Conservation (phyloP, 2,113 vertebrate species). For the Eulemur rufifrons region DNA sequence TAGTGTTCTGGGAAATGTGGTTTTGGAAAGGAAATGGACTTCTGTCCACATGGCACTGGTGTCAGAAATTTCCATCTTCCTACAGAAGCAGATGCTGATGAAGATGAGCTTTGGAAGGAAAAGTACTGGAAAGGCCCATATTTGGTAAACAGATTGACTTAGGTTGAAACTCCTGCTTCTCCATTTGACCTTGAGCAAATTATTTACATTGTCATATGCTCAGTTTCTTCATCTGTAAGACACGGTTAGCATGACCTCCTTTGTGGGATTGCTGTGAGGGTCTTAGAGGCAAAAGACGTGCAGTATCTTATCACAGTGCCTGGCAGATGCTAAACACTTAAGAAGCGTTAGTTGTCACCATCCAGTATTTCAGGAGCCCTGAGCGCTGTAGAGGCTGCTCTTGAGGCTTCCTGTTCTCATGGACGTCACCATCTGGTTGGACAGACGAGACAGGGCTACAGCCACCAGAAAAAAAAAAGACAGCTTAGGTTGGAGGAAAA, state of each 20-base stretch:
- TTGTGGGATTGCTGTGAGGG: not conserved
- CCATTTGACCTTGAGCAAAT: slow-evolving; percentile 66
- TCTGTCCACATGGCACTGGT: not conserved
- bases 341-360: no score
- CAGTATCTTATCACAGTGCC: not conserved
- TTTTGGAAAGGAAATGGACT: not conserved
- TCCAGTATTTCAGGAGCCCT: no score
- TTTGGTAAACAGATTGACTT: slow-evolving; percentile 36
- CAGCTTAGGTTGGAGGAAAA: not conserved
- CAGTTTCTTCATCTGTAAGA: slow-evolving; percentile 55
- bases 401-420: not conserved
- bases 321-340: not conserved
- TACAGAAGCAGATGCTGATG: not conserved
- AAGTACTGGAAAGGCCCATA: not conserved
- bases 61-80: not conserved
- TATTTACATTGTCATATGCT: slow-evolving; percentile 56
- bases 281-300: not conserved
- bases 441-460: not conserved
- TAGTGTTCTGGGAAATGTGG: not conserved
- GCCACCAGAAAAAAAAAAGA: not conserved
- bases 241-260: slow-evolving; percentile 44
- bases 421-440: not conserved
- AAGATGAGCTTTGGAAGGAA: not conserved
- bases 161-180: slow-evolving; percentile 54
- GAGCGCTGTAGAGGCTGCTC: not conserved